These are phyloP conservation scores for Idris sp. DNA, from an alignment of 1,140 invertebrate genomes.

Conservation along the genomic window DNA sequence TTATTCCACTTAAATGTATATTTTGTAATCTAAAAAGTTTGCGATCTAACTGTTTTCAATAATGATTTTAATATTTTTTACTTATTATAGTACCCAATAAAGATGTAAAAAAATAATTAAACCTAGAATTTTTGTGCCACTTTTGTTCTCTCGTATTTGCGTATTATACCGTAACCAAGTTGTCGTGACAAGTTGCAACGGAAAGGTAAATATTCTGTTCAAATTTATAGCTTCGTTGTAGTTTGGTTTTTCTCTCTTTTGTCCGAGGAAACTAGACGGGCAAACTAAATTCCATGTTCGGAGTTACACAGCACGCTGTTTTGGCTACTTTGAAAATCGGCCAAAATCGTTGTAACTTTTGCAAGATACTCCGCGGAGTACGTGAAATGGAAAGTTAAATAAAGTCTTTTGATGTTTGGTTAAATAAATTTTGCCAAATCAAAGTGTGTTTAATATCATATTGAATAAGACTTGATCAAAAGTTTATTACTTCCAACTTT, in stretches of 20 bases:
- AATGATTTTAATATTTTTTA: too few relatives aligned
- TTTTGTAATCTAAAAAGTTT: too few relatives aligned
- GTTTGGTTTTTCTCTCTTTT: conserved; percentile 8
- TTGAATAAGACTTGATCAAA: too few relatives aligned
- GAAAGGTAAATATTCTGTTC: conserved; percentile 36
- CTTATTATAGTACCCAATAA: too few relatives aligned
- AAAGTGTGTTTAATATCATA: too few relatives aligned
- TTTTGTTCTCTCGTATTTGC: conserved; percentile 12
- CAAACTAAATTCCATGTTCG: conserved; percentile 20
- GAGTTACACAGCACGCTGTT: conserved; percentile 17
- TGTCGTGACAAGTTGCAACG: conserved; percentile 12
- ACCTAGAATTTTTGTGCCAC: conserved; percentile 4
- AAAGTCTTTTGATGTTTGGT: too few relatives aligned
- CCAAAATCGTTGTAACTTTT: conserved; percentile 26
- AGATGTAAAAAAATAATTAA: too few relatives aligned
- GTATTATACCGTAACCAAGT: conserved; percentile 17
- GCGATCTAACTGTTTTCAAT: too few relatives aligned
- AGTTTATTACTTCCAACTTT: too few relatives aligned
- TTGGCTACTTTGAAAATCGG: conserved; percentile 28
- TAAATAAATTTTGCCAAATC: too few relatives aligned
- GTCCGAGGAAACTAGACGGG: conserved; percentile 15
- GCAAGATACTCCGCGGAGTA: conserved; percentile 9
- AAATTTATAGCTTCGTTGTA: conserved; percentile 31
- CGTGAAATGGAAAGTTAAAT: conserved; percentile 25
- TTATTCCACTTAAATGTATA: too few relatives aligned